Evolutionary conservation across 2,888 invertebrate genomes (phyloP).

Genomic region (Apotomis betuletana): DNA sequence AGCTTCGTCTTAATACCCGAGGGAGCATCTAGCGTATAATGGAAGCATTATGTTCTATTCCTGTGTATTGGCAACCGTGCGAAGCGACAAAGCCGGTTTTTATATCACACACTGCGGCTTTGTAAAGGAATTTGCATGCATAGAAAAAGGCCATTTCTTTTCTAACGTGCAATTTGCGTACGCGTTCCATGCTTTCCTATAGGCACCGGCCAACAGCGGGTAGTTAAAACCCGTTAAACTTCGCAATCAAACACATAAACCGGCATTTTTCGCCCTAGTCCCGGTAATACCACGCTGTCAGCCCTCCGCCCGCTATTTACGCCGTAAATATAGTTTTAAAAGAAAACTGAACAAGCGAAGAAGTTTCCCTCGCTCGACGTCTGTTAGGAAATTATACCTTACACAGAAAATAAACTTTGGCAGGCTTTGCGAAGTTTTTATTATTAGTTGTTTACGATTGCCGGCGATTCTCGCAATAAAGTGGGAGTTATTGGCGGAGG

Average conservation of each 20-base stretch:
- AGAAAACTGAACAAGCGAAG: conserved; percentile 26
- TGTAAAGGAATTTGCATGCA: background rate
- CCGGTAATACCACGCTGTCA: conserved; percentile 25
- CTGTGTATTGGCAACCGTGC: no score
- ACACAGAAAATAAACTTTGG: conserved; percentile 24
- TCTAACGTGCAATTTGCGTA: background rate
- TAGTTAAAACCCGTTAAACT: conserved; percentile 21
- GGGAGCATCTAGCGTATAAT: no score
- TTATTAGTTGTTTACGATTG: conserved; percentile 24
- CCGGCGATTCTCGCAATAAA: conserved; percentile 6
- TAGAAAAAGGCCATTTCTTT: conserved; percentile 3
- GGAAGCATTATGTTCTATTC: no score
- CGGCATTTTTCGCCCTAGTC: conserved; percentile 27
- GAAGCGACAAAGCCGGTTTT: no score
- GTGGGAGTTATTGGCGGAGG: background rate
- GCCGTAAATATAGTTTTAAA: conserved; percentile 40
- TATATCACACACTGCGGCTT: background rate
- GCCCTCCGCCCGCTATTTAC: conserved; percentile 31
- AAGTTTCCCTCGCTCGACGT: conserved; percentile 24
- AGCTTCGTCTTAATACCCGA: no score
- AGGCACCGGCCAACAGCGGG: background rate
- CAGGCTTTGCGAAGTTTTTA: conserved; percentile 16
- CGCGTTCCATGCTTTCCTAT: conserved; percentile 3
- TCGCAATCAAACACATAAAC: conserved; percentile 9
- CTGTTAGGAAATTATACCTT: conserved; percentile 35